Evolutionary conservation across 2,797 vertebrate species (phyloP), one percentile per base, ranked within the genome.

Genomic region (Acestrorhynchus altus): DNA sequence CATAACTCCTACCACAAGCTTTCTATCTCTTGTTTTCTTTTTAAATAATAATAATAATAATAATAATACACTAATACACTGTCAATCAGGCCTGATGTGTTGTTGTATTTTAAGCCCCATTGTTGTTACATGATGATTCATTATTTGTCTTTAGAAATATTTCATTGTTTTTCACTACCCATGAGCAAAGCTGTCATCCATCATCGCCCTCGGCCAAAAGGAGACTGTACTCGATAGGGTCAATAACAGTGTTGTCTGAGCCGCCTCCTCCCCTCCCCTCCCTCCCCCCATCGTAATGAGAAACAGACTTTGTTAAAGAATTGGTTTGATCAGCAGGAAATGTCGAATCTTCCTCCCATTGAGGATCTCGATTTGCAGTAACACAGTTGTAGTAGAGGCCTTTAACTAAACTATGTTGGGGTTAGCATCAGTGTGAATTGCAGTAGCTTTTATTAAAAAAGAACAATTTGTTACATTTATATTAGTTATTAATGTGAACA

Each of bases 231-330:
- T 84, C 82, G 85, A 47, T 67, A 79, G 84, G 83, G 82, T 81
- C 81, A 85, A 82, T 71, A 87, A 92, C 92, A 89, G 89, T 93
- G 90, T 91, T 90, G 90, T 93, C 90, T 88, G 90, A 93, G 94
- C 91, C 92, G 89, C 90, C 88, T 77, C 22, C 31, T 35, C 31
- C 31, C 31, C 31, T 35, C 31, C 22, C 86, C 86, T 88, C 92
- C 91, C 95, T 71, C 39, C 86, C 86, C 88, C 92, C 91, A 95
- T 71, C 39, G 96, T 98, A 98, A 99, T 97, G 96, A 98, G 96
- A 98, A 98, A 98, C 98, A 98, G 97, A 98, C 96, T 90, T 85
- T 67, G n/a, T 80, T 80, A 78, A 76, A 82, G 86, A 67, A 78
- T 76, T 84, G 73, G 57, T 83, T 84, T 76, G 64, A 22, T 54